Percentiles rank a stretch among this genome's conserved stretches.
Evolutionary conservation across 2,113 vertebrate species (phyloP).

Genomic region (Craseonycteris thonglongyai): DNA sequence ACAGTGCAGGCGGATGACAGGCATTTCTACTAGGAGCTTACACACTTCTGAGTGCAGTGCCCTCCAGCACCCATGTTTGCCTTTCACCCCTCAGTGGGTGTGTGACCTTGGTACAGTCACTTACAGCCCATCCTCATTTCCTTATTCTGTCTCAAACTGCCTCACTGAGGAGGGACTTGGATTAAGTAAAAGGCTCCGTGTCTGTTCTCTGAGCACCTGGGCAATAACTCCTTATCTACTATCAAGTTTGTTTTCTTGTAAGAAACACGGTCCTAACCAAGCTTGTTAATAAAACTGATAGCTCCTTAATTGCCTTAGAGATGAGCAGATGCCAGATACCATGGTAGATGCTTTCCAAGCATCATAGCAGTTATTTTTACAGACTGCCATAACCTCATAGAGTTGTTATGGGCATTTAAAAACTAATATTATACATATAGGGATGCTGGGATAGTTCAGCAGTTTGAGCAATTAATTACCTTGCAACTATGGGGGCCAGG

Average conservation of each 20-base stretch:
- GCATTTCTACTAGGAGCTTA: not conserved
- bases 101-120: not conserved
- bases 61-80: not conserved
- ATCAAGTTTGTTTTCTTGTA: not conserved
- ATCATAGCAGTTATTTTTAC: not conserved
- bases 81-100: not conserved
- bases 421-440: no score
- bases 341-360: not conserved
- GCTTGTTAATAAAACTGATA: not conserved
- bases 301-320: not conserved
- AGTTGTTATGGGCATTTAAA: not conserved
- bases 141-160: not conserved
- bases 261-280: not conserved
- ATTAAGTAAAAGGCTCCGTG: not conserved
- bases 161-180: not conserved
- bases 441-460: no score
- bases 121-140: not conserved
- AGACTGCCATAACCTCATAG: not conserved
- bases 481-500: no score
- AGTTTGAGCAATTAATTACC: no score
- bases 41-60: not conserved
- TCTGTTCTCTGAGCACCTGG: not conserved
- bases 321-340: not conserved
- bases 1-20: not conserved
- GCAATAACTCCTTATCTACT: not conserved